Evolutionary conservation across 2,888 invertebrate species (phyloP).

Genomic region (Axea sp.): DNA sequence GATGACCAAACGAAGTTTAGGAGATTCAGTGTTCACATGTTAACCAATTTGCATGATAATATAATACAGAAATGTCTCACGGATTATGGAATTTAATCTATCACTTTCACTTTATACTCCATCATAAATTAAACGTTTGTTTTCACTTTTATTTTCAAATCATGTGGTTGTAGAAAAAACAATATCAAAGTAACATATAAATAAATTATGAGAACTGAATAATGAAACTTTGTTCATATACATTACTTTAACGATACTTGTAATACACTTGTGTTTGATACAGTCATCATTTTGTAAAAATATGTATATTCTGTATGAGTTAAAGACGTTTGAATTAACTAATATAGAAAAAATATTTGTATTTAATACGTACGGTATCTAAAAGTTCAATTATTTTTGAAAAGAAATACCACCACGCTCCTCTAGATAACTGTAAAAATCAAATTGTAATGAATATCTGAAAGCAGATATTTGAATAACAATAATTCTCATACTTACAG

Average conservation of each 20-base stretch:
- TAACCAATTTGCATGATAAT: slow-evolving; percentile 36
- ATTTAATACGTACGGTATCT: slow-evolving; percentile 82
- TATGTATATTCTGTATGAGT: too few species aligned
- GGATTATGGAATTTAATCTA: slow-evolving; percentile 11
- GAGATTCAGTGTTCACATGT: too few species aligned
- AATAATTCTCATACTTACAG: slow-evolving; percentile 64
- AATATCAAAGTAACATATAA: too few species aligned
- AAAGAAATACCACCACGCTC: slow-evolving; percentile 82
- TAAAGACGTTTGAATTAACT: too few species aligned
- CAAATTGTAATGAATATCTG: slow-evolving; percentile 16
- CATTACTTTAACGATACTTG: too few species aligned
- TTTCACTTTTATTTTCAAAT: not conserved
- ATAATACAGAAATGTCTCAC: slow-evolving; percentile 10
- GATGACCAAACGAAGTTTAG: slow-evolving; percentile 1
- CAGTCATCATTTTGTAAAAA: too few species aligned
- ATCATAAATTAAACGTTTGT: slow-evolving; percentile 6
- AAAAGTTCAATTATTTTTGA: slow-evolving; percentile 82
- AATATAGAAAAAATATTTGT: too few species aligned
- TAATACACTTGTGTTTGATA: too few species aligned
- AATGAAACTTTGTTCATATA: too few species aligned
- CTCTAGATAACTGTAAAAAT: slow-evolving; percentile 79
- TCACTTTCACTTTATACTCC: slow-evolving; percentile 20
- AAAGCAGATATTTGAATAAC: too few species aligned
- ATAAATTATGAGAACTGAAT: too few species aligned
- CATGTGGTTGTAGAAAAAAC: too few species aligned